Conservation (phyloP, 2,797 vertebrate species). For the Tragelaphus eurycerus region DNA sequence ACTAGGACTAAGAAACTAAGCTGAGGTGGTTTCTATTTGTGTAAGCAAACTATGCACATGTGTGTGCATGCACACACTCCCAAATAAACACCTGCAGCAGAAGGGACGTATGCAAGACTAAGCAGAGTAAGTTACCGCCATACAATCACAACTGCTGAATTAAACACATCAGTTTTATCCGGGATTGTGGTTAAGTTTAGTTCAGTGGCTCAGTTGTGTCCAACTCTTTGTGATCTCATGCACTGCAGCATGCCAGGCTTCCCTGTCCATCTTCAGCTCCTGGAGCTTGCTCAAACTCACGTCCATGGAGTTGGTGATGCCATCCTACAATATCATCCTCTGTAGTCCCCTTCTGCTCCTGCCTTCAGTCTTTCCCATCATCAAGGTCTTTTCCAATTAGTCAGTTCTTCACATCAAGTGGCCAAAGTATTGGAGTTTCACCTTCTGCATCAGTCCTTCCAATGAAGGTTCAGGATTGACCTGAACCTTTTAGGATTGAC, state of each 20-base stretch:
- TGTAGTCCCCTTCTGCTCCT: background rate
- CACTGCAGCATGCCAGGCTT: background rate
- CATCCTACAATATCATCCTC: background rate
- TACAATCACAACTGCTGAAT: background rate
- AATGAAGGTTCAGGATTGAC: background rate
- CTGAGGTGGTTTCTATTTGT: background rate
- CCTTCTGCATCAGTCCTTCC: background rate
- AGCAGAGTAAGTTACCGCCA: accelerated
- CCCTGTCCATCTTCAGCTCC: background rate
- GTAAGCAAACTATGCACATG: background rate
- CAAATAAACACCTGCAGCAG: background rate
- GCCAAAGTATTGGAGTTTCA: background rate
- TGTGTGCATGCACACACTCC: accelerated
- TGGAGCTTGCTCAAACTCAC: background rate
- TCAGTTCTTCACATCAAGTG: background rate
- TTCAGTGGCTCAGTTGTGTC: background rate
- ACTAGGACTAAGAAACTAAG: background rate
- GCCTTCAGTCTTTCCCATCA: background rate
- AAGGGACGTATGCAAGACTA: background rate
- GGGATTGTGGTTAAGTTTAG: background rate
- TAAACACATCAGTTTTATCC: background rate
- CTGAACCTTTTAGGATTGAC: background rate
- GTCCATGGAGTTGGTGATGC: background rate
- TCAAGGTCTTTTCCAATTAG: background rate
- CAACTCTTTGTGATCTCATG: background rate